phyloP scores from a whole-genome alignment of 2,797 vertebrate genomes.

The Protonibea diacanthus region DNA sequence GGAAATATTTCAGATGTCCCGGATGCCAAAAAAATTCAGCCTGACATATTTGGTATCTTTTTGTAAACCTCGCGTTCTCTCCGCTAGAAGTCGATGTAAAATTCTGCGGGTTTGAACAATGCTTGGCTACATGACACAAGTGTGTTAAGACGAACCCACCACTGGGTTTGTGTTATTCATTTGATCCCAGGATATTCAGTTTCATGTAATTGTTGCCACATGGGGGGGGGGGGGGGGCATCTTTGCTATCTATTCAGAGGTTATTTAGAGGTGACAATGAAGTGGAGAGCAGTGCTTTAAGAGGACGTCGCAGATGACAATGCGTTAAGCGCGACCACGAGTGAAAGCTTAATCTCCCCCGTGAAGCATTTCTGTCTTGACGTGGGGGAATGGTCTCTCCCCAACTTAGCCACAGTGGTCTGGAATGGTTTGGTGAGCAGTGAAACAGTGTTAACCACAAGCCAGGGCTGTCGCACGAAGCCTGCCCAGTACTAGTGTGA shows the following conservation, averaged over 20 bases:
- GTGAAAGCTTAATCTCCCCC: constrained; percentile 20
- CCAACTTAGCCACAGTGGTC: constrained; percentile 34
- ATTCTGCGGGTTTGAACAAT: constrained; percentile 49
- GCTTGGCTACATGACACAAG: constrained; percentile 39
- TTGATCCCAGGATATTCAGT: constrained; percentile 34
- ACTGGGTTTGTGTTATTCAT: constrained; percentile 6
- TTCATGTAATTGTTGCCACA: constrained; percentile 52
- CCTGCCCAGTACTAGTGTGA: constrained; percentile 1
- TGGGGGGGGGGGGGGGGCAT: constrained; percentile 18
- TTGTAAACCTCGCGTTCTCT: constrained; percentile 29
- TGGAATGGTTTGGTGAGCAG: constrained; percentile 41
- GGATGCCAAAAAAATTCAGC: constrained; percentile 10
- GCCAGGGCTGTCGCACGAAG: constrained; percentile 37
- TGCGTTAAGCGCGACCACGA: neutral
- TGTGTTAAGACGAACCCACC: constrained; percentile 41
- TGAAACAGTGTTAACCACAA: constrained; percentile 58
- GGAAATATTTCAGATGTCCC: constrained; percentile 7
- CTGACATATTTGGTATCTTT: constrained; percentile 38
- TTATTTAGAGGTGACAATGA: constrained; percentile 28
- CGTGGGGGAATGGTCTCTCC: constrained; percentile 25
- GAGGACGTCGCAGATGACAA: neutral
- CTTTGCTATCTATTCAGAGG: constrained; percentile 40
- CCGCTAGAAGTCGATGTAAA: constrained; percentile 32
- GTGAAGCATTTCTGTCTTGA: constrained; percentile 24
- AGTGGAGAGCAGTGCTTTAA: neutral